A percentile compares a stretch with the other conserved stretches of the same genome.
phyloP scores from a whole-genome alignment of 2,888 invertebrate genomes.

The Bembecia ichneumoniformis region DNA sequence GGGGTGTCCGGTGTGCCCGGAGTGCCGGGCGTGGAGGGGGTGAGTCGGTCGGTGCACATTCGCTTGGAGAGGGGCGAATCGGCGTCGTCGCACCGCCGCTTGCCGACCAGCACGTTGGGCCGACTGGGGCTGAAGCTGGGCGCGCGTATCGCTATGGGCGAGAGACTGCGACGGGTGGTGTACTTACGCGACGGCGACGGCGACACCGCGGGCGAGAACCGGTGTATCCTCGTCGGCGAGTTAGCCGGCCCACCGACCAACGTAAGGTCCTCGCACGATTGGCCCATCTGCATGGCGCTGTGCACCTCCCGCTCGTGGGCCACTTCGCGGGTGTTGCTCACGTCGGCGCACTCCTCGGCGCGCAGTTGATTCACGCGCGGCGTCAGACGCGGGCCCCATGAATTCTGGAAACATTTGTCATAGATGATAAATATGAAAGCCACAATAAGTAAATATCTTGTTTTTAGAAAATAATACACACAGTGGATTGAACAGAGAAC shows the following conservation, averaged over 20 bases:
- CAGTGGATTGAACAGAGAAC: too few relatives aligned
- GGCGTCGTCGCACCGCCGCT: constrained; percentile 76
- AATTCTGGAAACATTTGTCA: constrained; percentile 48
- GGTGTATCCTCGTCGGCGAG: constrained; percentile 66
- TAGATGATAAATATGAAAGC: too few relatives aligned
- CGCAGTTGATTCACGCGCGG: constrained; percentile 91
- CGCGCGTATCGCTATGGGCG: constrained; percentile 88
- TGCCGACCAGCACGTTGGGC: constrained; percentile 65
- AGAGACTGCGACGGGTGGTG: constrained; percentile 86
- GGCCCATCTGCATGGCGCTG: constrained; percentile 93
- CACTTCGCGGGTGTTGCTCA: constrained; percentile 85
- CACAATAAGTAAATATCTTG: too few relatives aligned
- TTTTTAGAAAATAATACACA: too few relatives aligned
- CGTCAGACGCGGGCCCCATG: constrained; percentile 78
- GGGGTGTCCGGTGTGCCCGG: constrained; percentile 60
- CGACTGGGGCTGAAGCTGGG: constrained; percentile 78
- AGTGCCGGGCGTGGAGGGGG: constrained; percentile 33
- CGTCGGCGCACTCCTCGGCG: constrained; percentile 89
- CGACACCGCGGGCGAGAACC: constrained; percentile 76
- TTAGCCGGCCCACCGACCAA: constrained; percentile 56
- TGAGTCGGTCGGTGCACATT: constrained; percentile 46
- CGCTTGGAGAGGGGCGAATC: constrained; percentile 62
- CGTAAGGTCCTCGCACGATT: constrained; percentile 93
- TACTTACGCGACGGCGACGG: constrained; percentile 91
- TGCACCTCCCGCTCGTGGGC: constrained; percentile 94